Percentiles rank a stretch among this genome's conserved stretches.
Evolutionary conservation across 2,797 vertebrate species (phyloP).

Genomic region (Chelonia mydas): DNA sequence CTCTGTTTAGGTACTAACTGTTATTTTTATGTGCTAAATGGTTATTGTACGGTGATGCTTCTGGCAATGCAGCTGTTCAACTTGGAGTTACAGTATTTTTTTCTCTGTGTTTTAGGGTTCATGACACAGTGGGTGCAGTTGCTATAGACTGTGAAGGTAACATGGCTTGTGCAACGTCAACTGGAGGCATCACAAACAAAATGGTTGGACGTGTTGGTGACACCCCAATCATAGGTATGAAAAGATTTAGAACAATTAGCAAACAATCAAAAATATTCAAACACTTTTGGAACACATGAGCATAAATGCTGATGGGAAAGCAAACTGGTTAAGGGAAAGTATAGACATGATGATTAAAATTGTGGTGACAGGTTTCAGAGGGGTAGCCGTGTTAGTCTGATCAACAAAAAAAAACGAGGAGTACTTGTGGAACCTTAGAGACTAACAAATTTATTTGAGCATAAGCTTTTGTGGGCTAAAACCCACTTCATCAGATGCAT

Average conservation of each 20-base stretch:
- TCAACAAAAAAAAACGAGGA: too few relatives aligned
- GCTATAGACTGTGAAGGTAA: constrained; percentile 82
- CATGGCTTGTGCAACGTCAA: constrained; percentile 86
- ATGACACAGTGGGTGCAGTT: constrained; percentile 81
- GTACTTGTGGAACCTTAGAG: too few relatives aligned
- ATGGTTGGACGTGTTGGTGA: constrained; percentile 91
- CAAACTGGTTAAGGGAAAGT: neutral
- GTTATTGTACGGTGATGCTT: neutral
- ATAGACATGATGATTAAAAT: neutral
- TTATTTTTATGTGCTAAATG: neutral
- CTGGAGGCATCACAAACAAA: constrained; percentile 85
- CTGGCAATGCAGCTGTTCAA: neutral
- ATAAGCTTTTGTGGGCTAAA: too few relatives aligned
- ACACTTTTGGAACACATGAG: neutral
- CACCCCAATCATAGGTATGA: constrained; percentile 83
- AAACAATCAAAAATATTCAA: neutral
- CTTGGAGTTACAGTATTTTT: neutral
- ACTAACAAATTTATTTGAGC: too few relatives aligned
- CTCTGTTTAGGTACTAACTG: neutral
- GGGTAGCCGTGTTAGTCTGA: too few relatives aligned
- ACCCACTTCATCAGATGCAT: too few relatives aligned
- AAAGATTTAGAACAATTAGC: neutral
- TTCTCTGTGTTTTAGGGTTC: fast-evolving
- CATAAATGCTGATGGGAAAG: neutral
- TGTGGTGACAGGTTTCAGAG: neutral